phyloP scores from a whole-genome alignment of 2,113 vertebrate genomes.

The Mandrillus leucophaeus region DNA sequence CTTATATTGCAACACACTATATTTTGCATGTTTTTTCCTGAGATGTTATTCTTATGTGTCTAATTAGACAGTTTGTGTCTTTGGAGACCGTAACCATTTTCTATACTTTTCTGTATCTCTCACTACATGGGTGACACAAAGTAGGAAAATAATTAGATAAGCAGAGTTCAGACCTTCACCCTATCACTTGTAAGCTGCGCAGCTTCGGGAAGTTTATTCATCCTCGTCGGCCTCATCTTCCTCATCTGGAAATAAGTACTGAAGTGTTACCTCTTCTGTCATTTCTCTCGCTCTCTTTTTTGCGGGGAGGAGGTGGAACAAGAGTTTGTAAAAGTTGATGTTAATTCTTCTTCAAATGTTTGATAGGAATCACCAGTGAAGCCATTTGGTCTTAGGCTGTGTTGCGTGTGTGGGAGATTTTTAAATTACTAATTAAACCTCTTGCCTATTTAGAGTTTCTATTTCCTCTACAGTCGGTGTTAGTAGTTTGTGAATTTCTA shows the following conservation, averaged over 20 bases:
- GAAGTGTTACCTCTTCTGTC: background rate
- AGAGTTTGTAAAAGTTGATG: background rate
- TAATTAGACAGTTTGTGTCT: background rate
- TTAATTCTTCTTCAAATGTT: background rate
- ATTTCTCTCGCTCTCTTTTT: background rate
- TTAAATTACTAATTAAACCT: background rate
- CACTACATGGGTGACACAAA: background rate
- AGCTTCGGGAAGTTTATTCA: accelerated
- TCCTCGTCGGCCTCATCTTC: background rate
- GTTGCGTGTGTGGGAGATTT: background rate
- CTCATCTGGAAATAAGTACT: background rate
- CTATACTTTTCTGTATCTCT: background rate
- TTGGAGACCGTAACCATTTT: background rate
- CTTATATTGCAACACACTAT: background rate
- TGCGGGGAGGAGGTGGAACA: too few species aligned
- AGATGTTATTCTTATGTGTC: background rate
- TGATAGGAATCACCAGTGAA: background rate
- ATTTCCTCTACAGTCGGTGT: background rate
- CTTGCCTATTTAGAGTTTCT: background rate
- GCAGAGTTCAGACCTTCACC: background rate
- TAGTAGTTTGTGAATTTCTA: background rate
- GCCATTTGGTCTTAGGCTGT: background rate
- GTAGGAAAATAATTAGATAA: background rate
- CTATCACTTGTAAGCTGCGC: accelerated
- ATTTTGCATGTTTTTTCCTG: background rate